Conservation (phyloP, 2,888 invertebrate genomes). For the Dicyrtomina minuta region DNA sequence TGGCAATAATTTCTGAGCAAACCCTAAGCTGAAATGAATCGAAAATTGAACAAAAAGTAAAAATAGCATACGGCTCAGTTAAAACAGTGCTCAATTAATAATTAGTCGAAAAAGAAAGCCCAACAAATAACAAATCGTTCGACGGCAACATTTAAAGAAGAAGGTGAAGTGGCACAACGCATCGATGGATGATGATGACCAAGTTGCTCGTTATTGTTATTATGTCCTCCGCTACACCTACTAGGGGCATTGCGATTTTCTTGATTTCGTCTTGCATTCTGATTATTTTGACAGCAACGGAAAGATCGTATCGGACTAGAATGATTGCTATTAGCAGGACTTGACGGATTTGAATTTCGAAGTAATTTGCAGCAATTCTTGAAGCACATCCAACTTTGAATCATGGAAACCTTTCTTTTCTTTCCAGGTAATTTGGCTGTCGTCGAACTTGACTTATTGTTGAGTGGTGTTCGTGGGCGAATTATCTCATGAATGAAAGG, state of each 20-base stretch:
- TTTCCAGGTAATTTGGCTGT: neutral
- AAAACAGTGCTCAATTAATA: neutral
- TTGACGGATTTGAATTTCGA: slow-evolving; percentile 17
- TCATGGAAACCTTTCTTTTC: neutral
- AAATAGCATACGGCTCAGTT: no score
- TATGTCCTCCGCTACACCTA: neutral
- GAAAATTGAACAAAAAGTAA: no score
- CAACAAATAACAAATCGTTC: slow-evolving; percentile 26
- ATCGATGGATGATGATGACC: neutral
- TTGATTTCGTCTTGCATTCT: neutral
- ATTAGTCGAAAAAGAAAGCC: slow-evolving; percentile 34
- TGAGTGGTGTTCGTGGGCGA: slow-evolving; percentile 3
- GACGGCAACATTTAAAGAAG: slow-evolving; percentile 11
- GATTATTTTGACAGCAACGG: neutral
- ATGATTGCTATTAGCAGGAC: slow-evolving; percentile 13
- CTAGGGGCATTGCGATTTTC: neutral
- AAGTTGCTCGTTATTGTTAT: neutral
- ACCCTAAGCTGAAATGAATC: no score
- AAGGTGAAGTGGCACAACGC: slow-evolving; percentile 19
- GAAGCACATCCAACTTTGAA: slow-evolving; percentile 8
- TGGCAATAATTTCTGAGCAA: no score
- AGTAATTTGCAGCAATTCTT: slow-evolving; percentile 19
- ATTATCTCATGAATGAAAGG: slow-evolving; percentile 6
- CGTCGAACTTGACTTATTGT: neutral
- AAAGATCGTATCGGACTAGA: slow-evolving; percentile 12